Percentiles rank a stretch among this genome's conserved stretches.
phyloP scores from a whole-genome alignment of 2,113 vertebrate genomes.

The Pongo pygmaeus region DNA sequence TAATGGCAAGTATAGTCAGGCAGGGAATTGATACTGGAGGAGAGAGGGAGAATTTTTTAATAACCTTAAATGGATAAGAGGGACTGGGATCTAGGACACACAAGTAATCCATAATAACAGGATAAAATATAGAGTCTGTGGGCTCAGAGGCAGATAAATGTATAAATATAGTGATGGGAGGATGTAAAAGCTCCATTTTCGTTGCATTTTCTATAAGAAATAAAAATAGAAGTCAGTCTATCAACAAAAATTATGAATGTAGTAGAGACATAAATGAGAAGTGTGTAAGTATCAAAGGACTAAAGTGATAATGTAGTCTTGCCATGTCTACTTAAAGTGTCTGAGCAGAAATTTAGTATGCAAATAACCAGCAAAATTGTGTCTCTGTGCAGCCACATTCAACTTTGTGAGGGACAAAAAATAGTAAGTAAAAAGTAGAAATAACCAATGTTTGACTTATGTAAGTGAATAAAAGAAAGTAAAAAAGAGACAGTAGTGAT shows the following conservation, averaged over 20 bases:
- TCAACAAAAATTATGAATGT: neutral
- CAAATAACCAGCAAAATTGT: neutral
- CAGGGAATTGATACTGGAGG: neutral
- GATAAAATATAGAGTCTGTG: neutral
- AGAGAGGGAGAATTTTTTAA: neutral
- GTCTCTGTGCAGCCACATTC: neutral
- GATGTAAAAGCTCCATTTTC: neutral
- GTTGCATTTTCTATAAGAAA: neutral
- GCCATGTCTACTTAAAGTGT: neutral
- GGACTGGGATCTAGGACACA: rapidly evolving
- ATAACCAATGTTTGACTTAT: neutral
- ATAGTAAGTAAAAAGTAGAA: neutral
- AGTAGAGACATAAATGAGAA: neutral
- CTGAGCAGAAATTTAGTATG: neutral
- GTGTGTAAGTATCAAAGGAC: neutral
- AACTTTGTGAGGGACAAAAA: neutral
- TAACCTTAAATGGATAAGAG: neutral
- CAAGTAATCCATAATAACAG: neutral
- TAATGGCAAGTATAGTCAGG: neutral
- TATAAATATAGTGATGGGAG: too few species aligned
- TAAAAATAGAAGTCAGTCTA: neutral
- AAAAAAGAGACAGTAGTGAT: neutral
- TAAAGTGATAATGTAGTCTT: neutral
- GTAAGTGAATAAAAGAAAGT: neutral
- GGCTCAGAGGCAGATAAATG: neutral